Evolutionary conservation across 2,888 invertebrate genomes (phyloP).

Genomic region (Drosophila quasianomalipes): DNA sequence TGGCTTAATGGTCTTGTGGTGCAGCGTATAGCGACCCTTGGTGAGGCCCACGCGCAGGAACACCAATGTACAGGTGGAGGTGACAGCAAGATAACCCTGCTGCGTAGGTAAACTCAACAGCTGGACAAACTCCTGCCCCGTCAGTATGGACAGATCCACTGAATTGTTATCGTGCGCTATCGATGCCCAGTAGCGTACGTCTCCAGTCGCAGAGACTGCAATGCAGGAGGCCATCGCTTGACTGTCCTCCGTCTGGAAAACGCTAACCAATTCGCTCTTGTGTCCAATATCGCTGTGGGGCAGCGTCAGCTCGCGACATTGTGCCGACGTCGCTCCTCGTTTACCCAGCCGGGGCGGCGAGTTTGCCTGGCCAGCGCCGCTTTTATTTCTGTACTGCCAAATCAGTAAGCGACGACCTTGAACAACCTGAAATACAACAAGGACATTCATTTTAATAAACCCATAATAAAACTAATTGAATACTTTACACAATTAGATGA

Average conservation of each 20-base stretch:
- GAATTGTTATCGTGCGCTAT: slow-evolving; percentile 95
- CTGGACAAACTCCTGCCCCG: slow-evolving; percentile 94
- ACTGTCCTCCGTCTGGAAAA: slow-evolving; percentile 87
- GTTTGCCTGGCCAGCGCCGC: slow-evolving; percentile 34
- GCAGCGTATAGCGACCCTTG: slow-evolving; percentile 90
- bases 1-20: slow-evolving; percentile 89
- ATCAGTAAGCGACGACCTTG: slow-evolving; percentile 93
- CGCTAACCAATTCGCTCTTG: slow-evolving; percentile 92
- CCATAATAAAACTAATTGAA: background rate
- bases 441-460: background rate
- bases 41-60: slow-evolving; percentile 88
- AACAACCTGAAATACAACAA: slow-evolving; percentile 88
- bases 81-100: slow-evolving; percentile 93
- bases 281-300: slow-evolving; percentile 97
- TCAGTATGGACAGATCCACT: slow-evolving; percentile 93
- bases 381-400: slow-evolving; percentile 90
- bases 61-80: slow-evolving; percentile 95
- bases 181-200: slow-evolving; percentile 95
- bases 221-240: slow-evolving; percentile 92
- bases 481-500: background rate
- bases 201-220: slow-evolving; percentile 97
- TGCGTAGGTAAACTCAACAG: slow-evolving; percentile 89
- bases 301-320: slow-evolving; percentile 93
- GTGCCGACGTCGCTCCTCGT: slow-evolving; percentile 85
- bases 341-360: slow-evolving; percentile 68